phyloP scores from a whole-genome alignment of 2,888 invertebrate species.

The Steinernema scapterisci region DNA sequence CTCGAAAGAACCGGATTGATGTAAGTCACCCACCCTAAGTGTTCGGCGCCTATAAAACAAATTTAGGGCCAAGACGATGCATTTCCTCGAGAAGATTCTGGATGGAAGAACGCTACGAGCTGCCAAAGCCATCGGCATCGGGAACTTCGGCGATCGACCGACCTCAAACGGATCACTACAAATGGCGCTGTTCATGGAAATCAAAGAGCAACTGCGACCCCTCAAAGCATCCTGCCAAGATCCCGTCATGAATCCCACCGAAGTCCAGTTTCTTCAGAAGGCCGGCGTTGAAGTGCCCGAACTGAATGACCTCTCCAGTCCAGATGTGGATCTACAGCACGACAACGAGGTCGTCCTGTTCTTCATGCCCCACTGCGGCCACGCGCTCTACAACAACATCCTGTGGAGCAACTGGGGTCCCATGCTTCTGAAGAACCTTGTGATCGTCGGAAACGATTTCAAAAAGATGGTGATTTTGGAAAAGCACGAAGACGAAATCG shows the following conservation, averaged over 20 bases:
- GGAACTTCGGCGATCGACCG: not conserved
- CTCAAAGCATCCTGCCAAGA: not conserved
- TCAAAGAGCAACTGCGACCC: not conserved
- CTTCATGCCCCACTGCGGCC: conserved; percentile 26
- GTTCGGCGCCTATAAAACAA: too few relatives aligned
- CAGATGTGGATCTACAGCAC: not conserved
- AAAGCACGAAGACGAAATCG: conserved; percentile 17
- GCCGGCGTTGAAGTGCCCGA: not conserved
- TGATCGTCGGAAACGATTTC: conserved; percentile 26
- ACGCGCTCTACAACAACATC: conserved; percentile 22
- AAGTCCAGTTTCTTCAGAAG: not conserved
- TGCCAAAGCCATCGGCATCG: not conserved
- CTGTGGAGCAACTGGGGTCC: conserved; percentile 12
- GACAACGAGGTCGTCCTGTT: not conserved
- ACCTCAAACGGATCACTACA: conserved; percentile 1
- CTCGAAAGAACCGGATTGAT: not conserved
- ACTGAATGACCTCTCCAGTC: not conserved
- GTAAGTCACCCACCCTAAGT: not conserved
- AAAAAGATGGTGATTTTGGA: not conserved
- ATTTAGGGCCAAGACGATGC: not conserved
- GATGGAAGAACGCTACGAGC: not conserved
- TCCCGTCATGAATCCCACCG: not conserved
- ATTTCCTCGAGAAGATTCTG: not conserved
- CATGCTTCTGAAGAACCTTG: not conserved
- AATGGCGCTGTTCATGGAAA: conserved; percentile 1